These are phyloP conservation scores for Cygnus atratus DNA, from an alignment of 2,113 vertebrate genomes.

Conservation along the genomic window DNA sequence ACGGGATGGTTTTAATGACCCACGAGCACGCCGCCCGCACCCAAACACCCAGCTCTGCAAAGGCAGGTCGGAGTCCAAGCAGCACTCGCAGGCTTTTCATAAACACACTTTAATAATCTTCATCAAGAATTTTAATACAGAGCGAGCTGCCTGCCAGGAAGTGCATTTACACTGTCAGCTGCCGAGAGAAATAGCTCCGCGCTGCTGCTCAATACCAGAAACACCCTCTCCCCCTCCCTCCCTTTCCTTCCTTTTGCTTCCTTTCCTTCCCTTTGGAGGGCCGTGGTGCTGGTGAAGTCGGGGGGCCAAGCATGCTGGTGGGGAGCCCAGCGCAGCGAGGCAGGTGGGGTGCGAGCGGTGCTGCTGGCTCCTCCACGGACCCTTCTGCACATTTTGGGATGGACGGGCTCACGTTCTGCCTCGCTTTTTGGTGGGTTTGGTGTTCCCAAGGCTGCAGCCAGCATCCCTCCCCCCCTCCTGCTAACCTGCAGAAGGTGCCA, in stretches of 20 bases:
- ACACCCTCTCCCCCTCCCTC: constrained; percentile 12
- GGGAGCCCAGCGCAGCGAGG: neutral
- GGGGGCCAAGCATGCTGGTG: neutral
- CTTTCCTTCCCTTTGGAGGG: neutral
- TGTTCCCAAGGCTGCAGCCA: neutral
- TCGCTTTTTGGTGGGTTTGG: neutral
- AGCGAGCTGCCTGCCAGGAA: constrained; percentile 59
- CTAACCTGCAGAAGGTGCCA: neutral
- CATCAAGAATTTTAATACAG: constrained; percentile 67
- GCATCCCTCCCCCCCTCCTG: neutral
- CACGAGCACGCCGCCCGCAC: neutral
- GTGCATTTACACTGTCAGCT: constrained; percentile 62
- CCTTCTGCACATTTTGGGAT: too few species aligned
- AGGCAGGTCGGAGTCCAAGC: constrained; percentile 31
- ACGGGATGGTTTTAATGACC: neutral
- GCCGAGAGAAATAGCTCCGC: neutral
- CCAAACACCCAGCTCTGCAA: constrained; percentile 19
- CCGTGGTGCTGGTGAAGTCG: neutral
- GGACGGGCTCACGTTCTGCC: neutral
- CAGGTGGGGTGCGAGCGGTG: neutral
- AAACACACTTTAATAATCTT: constrained; percentile 69
- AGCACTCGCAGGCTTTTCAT: constrained; percentile 53
- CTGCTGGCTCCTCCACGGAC: too few species aligned
- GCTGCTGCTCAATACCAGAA: constrained; percentile 39
- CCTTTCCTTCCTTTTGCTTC: neutral